Evolutionary conservation across 1,140 invertebrate species (phyloP).

Genomic region (Drosophila teissieri): DNA sequence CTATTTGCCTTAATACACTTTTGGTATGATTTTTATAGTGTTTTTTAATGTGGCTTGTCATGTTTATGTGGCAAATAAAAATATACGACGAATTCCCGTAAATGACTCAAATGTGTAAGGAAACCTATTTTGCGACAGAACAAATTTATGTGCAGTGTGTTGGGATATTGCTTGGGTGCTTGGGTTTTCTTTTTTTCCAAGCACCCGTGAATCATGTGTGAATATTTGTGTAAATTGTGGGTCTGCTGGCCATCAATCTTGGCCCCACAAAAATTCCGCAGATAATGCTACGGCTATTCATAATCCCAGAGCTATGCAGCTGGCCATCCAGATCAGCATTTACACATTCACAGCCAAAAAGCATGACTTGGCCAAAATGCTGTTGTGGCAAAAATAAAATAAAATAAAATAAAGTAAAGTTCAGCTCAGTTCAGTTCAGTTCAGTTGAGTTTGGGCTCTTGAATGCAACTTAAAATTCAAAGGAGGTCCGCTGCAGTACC

Average conservation of each 20-base stretch:
- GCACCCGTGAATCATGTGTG: conserved; percentile 12
- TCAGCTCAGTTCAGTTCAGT: conserved; percentile 11
- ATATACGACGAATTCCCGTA: not conserved
- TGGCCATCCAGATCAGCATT: conserved; percentile 21
- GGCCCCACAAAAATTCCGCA: conserved; percentile 16
- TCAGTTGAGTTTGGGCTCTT: conserved; percentile 1
- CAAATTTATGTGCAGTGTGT: conserved; percentile 4
- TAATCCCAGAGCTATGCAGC: conserved; percentile 29
- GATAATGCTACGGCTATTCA: conserved; percentile 41
- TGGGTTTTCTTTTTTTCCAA: not conserved
- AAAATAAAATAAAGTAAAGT: conserved; percentile 12
- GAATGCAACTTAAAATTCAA: conserved; percentile 59
- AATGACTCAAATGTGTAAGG: conserved; percentile 1
- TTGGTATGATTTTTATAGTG: conserved; percentile 5
- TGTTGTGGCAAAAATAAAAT: conserved; percentile 10
- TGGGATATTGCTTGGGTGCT: not conserved
- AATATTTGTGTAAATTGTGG: conserved; percentile 14
- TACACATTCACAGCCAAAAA: conserved; percentile 31
- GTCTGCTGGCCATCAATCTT: conserved; percentile 40
- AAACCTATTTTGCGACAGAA: not conserved
- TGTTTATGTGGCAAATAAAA: not conserved
- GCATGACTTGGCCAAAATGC: conserved; percentile 45
- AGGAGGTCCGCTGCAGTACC: conserved; percentile 31
- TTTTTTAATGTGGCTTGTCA: conserved; percentile 3
- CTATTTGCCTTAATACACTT: conserved; percentile 4